phyloP scores from a whole-genome alignment of 2,113 vertebrate genomes.

The Pseudorasbora parva region DNA sequence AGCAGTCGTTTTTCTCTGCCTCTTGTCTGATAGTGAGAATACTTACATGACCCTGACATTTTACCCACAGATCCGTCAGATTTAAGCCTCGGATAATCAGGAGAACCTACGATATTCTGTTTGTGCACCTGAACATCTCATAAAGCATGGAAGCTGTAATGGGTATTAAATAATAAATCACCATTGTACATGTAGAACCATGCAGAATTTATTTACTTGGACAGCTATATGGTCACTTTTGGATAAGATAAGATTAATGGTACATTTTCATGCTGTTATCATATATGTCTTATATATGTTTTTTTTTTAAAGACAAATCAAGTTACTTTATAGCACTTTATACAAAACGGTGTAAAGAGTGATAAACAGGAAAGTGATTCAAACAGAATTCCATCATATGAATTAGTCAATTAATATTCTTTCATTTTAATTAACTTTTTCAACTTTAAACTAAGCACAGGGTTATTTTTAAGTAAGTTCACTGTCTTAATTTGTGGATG shows the following conservation, averaged over 20 bases:
- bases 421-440: background rate
- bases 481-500: background rate
- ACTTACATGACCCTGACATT: constrained; percentile 19
- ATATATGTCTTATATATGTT: too few relatives aligned
- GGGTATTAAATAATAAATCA: background rate
- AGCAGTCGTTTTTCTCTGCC: background rate
- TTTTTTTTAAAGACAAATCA: background rate
- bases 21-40: constrained; percentile 5
- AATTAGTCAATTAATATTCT: background rate
- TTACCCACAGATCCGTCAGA: background rate
- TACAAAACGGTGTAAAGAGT: too few relatives aligned
- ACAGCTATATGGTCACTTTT: background rate
- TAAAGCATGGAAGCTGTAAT: background rate
- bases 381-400: background rate
- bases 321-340: too few relatives aligned
- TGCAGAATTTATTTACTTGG: background rate
- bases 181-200: background rate
- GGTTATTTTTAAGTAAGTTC: background rate
- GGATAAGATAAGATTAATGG: background rate
- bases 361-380: too few relatives aligned
- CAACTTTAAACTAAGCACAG: background rate
- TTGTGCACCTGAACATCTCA: background rate
- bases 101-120: background rate
- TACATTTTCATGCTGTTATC: background rate
- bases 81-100: background rate